A percentile compares a stretch with the other conserved stretches of the same genome.
These are phyloP conservation scores for Rosalia funebris DNA, from an alignment of 2,888 invertebrate species.

Conservation along the genomic window DNA sequence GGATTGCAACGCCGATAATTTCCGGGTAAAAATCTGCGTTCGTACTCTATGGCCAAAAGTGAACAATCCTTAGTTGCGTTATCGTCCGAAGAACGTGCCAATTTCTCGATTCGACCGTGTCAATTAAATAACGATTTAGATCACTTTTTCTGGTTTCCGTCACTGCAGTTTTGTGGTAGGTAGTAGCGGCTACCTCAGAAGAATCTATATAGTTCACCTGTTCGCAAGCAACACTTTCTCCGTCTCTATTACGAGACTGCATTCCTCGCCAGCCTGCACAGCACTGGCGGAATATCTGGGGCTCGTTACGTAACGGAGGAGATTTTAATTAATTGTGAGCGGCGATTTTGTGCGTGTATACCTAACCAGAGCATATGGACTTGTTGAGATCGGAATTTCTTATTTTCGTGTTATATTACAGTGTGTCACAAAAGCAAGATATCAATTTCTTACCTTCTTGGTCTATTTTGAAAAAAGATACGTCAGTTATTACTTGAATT, in stretches of 20 bases:
- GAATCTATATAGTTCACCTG: slow-evolving; percentile 40
- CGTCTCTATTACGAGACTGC: slow-evolving; percentile 38
- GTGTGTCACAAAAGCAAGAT: not conserved
- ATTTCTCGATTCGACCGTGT: not conserved
- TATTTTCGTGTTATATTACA: not conserved
- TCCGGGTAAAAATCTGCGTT: too few relatives aligned
- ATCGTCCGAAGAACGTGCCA: not conserved
- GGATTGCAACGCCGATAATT: too few relatives aligned
- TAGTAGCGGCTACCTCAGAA: not conserved
- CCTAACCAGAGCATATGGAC: not conserved
- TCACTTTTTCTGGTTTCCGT: not conserved
- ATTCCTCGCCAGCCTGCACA: slow-evolving; percentile 38
- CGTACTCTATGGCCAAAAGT: too few relatives aligned
- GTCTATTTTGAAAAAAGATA: not conserved
- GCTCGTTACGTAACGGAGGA: slow-evolving; percentile 10
- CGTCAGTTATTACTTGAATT: not conserved
- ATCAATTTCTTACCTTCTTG: not conserved
- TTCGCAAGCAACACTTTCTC: slow-evolving; percentile 37
- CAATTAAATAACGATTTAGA: not conserved
- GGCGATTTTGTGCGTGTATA: not conserved
- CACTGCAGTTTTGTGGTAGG: not conserved
- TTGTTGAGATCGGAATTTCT: not conserved
- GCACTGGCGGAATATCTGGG: slow-evolving; percentile 21
- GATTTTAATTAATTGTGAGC: slow-evolving; percentile 9
- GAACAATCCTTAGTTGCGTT: too few relatives aligned